Evolutionary conservation across 2,113 vertebrate genomes (phyloP).

Genomic region (Phainopepla nitens): DNA sequence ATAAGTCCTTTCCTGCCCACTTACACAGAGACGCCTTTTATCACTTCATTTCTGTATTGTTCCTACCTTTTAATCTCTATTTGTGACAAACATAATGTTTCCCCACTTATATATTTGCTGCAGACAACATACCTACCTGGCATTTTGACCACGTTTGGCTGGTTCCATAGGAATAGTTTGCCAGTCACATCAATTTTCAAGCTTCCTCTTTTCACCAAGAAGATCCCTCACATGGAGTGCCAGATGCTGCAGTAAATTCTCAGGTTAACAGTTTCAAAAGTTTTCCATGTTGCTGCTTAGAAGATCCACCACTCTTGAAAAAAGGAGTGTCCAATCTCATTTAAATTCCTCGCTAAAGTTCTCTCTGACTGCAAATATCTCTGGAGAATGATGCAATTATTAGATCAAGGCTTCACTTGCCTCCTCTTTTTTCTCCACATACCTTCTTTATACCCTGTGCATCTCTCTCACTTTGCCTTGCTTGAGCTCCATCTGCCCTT

Average conservation of each 20-base stretch:
- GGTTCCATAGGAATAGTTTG: background rate
- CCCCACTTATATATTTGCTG: background rate
- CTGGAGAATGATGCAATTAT: background rate
- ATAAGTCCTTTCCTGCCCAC: background rate
- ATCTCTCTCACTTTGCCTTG: background rate
- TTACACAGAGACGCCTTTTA: background rate
- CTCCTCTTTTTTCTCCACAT: background rate
- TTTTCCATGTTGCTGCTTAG: background rate
- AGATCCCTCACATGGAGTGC: background rate
- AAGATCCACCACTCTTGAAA: background rate
- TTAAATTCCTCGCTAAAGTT: background rate
- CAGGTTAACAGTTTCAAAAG: background rate
- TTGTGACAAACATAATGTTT: background rate
- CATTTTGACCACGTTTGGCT: background rate
- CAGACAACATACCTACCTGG: background rate
- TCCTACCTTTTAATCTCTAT: background rate
- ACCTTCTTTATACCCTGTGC: background rate
- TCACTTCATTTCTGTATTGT: background rate
- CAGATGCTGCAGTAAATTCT: background rate
- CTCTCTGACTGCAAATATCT: background rate
- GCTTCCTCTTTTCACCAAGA: background rate
- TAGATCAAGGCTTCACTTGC: background rate
- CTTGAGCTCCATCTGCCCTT: background rate
- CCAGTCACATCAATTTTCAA: background rate
- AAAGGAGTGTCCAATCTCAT: background rate